Base-by-base conservation (phyloP, 2,888 invertebrate genomes). In the Anodontia alba region DNA sequence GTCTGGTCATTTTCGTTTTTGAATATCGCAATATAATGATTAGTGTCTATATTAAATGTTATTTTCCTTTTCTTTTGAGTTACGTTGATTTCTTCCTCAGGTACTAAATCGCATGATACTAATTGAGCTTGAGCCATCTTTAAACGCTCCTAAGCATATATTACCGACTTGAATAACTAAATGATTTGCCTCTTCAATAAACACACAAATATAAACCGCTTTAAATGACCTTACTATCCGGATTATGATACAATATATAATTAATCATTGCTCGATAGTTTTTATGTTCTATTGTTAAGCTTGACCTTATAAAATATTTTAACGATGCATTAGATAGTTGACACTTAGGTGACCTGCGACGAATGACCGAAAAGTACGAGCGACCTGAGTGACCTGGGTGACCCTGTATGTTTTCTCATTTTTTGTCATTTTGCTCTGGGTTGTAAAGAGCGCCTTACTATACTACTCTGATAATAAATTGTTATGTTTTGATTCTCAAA, bases 1-100 rank as follows among this genome's bases (percentile, higher is more conserved):
- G 31, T 33, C 17, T 74, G 7, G 26, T 43, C 51, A 23, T 26
- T 33, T n/a, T 68, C 51, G 54, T 75, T 75, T 68, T 69, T 43
- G 38, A 75, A 75, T 43, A 75, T 23, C 10, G 68, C 66, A n/a
- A 75, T 51, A n/a, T 75, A 68, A 33, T n/a, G n/a, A n/a, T n/a
- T n/a, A n/a, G n/a, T n/a, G n/a, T n/a, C n/a, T n/a, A n/a, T n/a
- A n/a, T n/a, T 51, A n/a, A 75, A 68, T 12, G 38, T 42, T 12
- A 75, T 51, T 75, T 68, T 75, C 26, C 51, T 29, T 15, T 54
- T 75, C 57, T 57, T 57, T 7, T 26, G 23, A 23, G 57, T 8
- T 3, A 26, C 26, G 29, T 26, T 7, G 23, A 57, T n/a, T n/a
- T 51, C 51, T 51, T 5, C 57, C 10, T 57, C 57, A 26, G 29